Percentiles rank a stretch among this genome's conserved stretches.
Evolutionary conservation across 2,797 vertebrate species (phyloP).

Genomic region (Pagetopsis macropterus): DNA sequence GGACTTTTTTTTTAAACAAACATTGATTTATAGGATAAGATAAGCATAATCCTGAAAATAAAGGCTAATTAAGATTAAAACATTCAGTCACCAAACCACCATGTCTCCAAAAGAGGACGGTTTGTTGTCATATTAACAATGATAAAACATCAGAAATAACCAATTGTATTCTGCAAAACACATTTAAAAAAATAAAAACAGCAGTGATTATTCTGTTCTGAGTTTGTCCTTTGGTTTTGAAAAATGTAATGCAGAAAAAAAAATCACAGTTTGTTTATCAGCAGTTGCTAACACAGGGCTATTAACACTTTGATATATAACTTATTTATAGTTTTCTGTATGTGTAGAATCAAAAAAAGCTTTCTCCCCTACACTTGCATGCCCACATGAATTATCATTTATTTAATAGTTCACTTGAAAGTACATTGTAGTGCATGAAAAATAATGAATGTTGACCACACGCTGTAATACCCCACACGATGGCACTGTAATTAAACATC

Average conservation of each 20-base stretch:
- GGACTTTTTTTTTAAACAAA: background rate
- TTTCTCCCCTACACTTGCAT: no score
- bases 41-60: conserved; percentile 13
- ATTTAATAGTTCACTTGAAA: conserved; percentile 1
- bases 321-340: background rate
- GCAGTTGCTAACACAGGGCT: background rate
- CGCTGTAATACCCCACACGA: background rate
- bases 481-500: background rate
- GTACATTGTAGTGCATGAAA: background rate
- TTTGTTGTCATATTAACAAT: background rate
- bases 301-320: background rate
- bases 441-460: background rate
- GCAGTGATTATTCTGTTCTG: background rate
- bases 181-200: background rate
- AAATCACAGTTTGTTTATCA: background rate
- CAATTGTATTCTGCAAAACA: background rate
- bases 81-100: background rate
- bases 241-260: background rate
- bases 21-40: background rate
- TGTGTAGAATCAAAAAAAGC: background rate
- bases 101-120: background rate
- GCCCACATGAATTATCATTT: background rate
- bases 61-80: conserved; percentile 1
- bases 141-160: background rate
- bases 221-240: background rate